Evolutionary conservation across 2,113 vertebrate genomes (phyloP), one percentile per base, ranked within the genome.

Genomic region (Hirundichthys speculiger): DNA sequence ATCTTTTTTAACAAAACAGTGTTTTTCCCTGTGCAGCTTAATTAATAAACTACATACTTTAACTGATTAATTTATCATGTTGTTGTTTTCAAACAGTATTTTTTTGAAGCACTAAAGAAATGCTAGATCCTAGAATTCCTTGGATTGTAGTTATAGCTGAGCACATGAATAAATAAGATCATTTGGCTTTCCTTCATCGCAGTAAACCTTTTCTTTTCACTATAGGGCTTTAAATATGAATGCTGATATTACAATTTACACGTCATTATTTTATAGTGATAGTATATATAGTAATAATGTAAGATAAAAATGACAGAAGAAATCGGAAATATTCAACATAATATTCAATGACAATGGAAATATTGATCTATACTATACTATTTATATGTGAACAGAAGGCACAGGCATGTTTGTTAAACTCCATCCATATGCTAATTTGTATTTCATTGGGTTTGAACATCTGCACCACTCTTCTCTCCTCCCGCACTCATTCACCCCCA

Each of bases 401-500:
- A 57, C 45, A 54, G 6, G 13, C 40, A 4, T 66, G 56, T 53
- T 55, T 60, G 6, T 34, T 49, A 42, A 41, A 59, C 41, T 24
- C 24, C 47, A 47, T 51, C 30, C 24, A 8, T 2, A 45, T 22
- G 14, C 46, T 48, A 21, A 69, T 66, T 24, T 66, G 49, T 39
- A 51, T 55, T 38, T 75, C 47, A 64, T 54, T 49, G 38, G 52
- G 84, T 77, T 56, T 22, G 14, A 78, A 85, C 70, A 82, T 81
- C 49, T 80, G 82, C 66, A 40, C 34, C 62, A 19, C 69, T 71
- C 56, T 2, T 68, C 77, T 67, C 50, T 51, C 25, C 25, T n/a
- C 59, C 25, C 84, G 79, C 81, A 81, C 86, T 84, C 85, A 40
- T 65, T 88, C 77, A 79, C 87, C 86, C 56, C 69, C 53, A 56